A percentile compares a stretch with the other conserved stretches of the same genome.
Conservation (phyloP, 2,888 invertebrate genomes). For the Caenorhabditis imperialis region DNA sequence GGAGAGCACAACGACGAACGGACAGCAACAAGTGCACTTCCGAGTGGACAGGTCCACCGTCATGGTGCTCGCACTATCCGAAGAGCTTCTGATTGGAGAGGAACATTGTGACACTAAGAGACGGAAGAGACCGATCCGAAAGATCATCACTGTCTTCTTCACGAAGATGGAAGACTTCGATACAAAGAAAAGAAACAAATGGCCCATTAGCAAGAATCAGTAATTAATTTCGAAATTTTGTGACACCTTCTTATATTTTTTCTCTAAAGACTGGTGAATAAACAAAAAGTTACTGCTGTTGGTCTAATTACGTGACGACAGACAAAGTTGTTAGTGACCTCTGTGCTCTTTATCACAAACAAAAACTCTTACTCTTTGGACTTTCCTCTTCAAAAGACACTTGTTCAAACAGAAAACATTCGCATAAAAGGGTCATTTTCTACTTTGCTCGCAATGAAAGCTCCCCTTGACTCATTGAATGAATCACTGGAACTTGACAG, state of each 20-base stretch:
- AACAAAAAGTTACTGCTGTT: too few species aligned
- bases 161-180: not conserved
- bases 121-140: not conserved
- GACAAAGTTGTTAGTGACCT: not conserved
- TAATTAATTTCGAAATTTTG: not conserved
- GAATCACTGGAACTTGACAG: too few species aligned
- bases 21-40: slow-evolving; percentile 17
- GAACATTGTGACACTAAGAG: not conserved
- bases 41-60: not conserved
- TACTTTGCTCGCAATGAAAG: too few species aligned
- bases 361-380: not conserved
- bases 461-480: too few species aligned
- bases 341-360: slow-evolving; percentile 4
- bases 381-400: slow-evolving; percentile 1
- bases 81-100: slow-evolving; percentile 1
- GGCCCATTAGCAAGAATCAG: slow-evolving; percentile 2
- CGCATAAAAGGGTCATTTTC: too few species aligned
- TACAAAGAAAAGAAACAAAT: slow-evolving; percentile 1
- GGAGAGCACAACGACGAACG: slow-evolving; percentile 4
- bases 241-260: not conserved
- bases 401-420: too few species aligned
- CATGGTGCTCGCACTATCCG: not conserved
- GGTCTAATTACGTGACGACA: not conserved
- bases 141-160: slow-evolving; percentile 14
- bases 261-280: too few species aligned